Evolutionary conservation across 2,113 vertebrate genomes (phyloP).

Genomic region (Thymallus thymallus): DNA sequence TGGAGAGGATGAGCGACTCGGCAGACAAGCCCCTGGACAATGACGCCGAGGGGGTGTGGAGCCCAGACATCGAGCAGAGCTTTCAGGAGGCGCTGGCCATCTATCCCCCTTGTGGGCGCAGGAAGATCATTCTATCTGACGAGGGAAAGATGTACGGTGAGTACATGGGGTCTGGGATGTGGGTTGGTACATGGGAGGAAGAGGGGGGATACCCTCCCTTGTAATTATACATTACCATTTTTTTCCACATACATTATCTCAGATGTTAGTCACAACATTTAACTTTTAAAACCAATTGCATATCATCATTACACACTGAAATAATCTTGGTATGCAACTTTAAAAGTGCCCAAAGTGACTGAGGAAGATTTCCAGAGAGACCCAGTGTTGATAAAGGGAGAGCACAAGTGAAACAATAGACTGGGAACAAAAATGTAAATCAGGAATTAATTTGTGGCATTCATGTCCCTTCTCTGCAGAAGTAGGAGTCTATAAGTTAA

Average conservation of each 20-base stretch:
- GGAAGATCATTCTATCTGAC: conserved; percentile 99
- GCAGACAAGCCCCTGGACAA: conserved; percentile 97
- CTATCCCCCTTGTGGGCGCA: conserved; percentile 96
- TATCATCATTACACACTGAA: neutral
- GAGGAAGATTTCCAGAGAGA: neutral
- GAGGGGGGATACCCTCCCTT: neutral
- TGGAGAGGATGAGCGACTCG: conserved; percentile 97
- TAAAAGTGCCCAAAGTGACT: neutral
- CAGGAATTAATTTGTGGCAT: conserved; percentile 36
- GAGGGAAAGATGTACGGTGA: conserved; percentile 99
- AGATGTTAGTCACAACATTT: too few species aligned
- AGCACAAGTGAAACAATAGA: conserved; percentile 2
- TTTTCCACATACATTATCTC: neutral
- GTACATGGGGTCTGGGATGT: conserved; percentile 52
- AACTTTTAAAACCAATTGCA: neutral
- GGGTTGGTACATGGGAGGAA: neutral
- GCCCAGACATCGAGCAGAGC: conserved; percentile 98
- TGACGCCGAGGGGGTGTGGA: conserved; percentile 98
- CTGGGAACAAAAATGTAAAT: conserved; percentile 38
- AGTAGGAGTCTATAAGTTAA: conserved; percentile 77
- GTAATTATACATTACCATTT: too few species aligned
- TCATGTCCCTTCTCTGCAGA: conserved; percentile 45
- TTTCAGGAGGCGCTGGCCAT: conserved; percentile 99
- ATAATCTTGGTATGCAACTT: neutral
- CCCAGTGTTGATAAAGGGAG: neutral